Evolutionary conservation across 2,113 vertebrate genomes (phyloP).

Genomic region (Orientallactaga bullata): DNA sequence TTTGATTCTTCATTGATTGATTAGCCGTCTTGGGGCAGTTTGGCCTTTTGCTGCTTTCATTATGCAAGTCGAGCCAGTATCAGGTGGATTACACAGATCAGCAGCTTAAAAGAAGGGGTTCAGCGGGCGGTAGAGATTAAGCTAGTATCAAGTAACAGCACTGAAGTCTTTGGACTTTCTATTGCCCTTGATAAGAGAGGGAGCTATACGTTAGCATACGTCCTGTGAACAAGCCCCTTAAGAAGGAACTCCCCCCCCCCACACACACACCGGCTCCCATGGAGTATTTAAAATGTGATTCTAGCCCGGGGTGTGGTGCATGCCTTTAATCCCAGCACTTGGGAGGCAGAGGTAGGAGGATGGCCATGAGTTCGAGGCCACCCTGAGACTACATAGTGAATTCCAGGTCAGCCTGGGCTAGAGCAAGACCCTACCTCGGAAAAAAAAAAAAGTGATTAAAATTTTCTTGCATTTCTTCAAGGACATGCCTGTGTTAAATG

Average conservation of each 20-base stretch:
- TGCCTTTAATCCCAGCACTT: no score
- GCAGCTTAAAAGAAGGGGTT: not conserved
- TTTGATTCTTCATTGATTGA: slow-evolving; percentile 43
- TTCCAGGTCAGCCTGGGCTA: no score
- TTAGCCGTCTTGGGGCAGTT: not conserved
- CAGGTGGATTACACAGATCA: not conserved
- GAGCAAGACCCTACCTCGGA: no score
- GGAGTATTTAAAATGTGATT: slow-evolving; percentile 60
- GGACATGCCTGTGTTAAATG: not conserved
- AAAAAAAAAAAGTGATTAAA: no score
- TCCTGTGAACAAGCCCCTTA: not conserved
- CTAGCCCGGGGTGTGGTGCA: not conserved
- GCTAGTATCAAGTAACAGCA: not conserved
- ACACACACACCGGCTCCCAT: not conserved
- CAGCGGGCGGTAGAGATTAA: not conserved
- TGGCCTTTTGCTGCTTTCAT: not conserved
- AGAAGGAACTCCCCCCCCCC: not conserved
- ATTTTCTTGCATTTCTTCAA: slow-evolving; percentile 46
- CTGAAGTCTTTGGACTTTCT: slow-evolving; percentile 4
- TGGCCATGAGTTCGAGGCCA: no score
- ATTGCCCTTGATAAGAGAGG: not conserved
- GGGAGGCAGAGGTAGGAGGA: no score
- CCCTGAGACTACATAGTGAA: no score
- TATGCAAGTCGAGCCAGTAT: not conserved
- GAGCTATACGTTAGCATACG: not conserved